Percentiles rank a stretch among this genome's conserved stretches.
Conservation (phyloP, 2,113 vertebrate species). For the Acanthisitta chloris region DNA sequence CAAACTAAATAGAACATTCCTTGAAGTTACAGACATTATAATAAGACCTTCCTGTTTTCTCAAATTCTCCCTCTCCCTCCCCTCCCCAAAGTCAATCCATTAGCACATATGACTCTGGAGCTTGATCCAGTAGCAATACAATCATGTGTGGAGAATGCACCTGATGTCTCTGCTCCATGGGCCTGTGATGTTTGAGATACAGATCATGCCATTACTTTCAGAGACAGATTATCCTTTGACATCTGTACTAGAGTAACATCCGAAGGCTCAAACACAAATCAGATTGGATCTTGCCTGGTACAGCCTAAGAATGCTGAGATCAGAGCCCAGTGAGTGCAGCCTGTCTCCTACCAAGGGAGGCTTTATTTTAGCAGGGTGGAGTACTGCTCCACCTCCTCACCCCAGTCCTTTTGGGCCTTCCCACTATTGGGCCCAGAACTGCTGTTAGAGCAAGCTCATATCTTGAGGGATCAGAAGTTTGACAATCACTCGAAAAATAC, state of each 20-base stretch:
- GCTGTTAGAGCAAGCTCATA: neutral
- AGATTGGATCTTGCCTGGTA: neutral
- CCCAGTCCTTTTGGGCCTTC: neutral
- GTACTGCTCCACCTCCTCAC: neutral
- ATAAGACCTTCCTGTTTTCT: neutral
- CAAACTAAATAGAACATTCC: neutral
- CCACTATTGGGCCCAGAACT: neutral
- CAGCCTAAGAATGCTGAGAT: neutral
- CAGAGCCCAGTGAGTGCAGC: accelerated
- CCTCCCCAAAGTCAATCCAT: neutral
- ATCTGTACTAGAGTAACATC: neutral
- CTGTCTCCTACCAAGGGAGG: neutral
- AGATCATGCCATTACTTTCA: neutral
- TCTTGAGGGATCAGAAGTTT: neutral
- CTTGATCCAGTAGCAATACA: neutral
- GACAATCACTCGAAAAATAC: neutral
- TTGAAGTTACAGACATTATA: neutral
- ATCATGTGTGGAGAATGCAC: neutral
- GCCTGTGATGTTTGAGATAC: neutral
- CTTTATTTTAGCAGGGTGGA: neutral
- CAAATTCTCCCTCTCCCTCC: too few relatives aligned
- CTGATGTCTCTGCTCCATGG: neutral
- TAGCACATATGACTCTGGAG: neutral
- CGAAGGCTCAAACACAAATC: neutral
- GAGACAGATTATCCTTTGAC: neutral